Base-by-base conservation (phyloP, 1,140 invertebrate species). In the Diprion similis region DNA sequence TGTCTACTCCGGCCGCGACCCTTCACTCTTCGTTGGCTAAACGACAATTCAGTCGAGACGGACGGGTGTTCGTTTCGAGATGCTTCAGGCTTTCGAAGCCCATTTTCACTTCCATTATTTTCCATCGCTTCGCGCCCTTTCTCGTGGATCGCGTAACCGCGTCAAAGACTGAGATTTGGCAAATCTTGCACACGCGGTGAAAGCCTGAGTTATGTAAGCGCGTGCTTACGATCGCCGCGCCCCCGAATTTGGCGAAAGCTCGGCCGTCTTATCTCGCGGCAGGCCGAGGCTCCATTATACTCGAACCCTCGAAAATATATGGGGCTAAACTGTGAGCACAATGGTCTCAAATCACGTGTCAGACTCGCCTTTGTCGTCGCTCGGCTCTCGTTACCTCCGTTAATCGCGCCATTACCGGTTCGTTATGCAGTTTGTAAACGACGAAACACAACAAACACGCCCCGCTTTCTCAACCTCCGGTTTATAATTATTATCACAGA, bases 291-390 rank as follows among this genome's bases (percentile, higher is more conserved):
- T 13, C 51, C n/a, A 59, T 59, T 59, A 59, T 59, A 59, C n/a
- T 17, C 51, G 51, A 59, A n/a, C 51, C 51, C 51, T 17, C 8
- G n/a, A 59, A 13, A 15, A 59, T 59, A 59, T 59, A 15, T 17
- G n/a, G n/a, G 51, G 11, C n/a, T 59, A 59, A 59, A 59, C 51
- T 59, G 11, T 59, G 9, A 59, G 51, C 51, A 59, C 51, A 59
- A 59, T 59, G 51, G 51, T 15, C n/a, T 15, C 51, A 9, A 59
- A 59, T 59, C 51, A 59, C 51, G 51, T 59, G 51, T 59, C 51
- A 59, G 51, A 59, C 51, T 59, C 51, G 51, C 51, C 51, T 59
- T 59, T 59, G 51, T 59, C 51, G 51, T 59, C 51, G 11, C 11
- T 59, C 51, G 51, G 11, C 6, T 37, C 24, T 59, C 51, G n/a